These are phyloP conservation scores for Heterotis niloticus DNA, from an alignment of 2,113 vertebrate genomes.

Conservation along the genomic window DNA sequence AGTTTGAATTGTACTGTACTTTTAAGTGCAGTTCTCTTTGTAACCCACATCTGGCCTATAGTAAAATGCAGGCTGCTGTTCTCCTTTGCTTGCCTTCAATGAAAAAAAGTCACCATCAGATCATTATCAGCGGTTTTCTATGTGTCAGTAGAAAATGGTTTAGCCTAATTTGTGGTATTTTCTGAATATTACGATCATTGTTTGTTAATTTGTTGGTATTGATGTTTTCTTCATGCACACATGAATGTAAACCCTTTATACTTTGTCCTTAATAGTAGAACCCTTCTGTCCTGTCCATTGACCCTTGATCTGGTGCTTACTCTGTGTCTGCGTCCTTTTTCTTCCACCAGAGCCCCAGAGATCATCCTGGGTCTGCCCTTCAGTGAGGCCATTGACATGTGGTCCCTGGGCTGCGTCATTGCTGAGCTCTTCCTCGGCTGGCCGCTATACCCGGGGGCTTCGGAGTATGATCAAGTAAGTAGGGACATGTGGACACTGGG, in stretches of 20 bases:
- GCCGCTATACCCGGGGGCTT: slow-evolving; percentile 96
- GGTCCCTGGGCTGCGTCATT: slow-evolving; percentile 96
- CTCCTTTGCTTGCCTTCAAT: too few relatives aligned
- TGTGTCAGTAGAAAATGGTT: too few relatives aligned
- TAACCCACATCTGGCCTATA: too few relatives aligned
- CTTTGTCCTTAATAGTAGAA: background rate
- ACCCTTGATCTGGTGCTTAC: background rate
- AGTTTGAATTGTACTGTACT: too few relatives aligned
- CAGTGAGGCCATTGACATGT: slow-evolving; percentile 99
- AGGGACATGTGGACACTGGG: background rate
- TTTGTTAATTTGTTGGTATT: too few relatives aligned
- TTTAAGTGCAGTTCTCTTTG: too few relatives aligned
- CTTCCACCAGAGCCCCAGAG: slow-evolving; percentile 81
- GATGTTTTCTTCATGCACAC: too few relatives aligned
- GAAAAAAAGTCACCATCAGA: too few relatives aligned
- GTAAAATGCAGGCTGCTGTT: too few relatives aligned
- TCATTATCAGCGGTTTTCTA: too few relatives aligned
- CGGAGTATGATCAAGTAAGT: slow-evolving; percentile 93
- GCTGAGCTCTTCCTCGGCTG: slow-evolving; percentile 96
- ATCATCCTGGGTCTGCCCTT: slow-evolving; percentile 94
- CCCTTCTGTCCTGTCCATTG: background rate
- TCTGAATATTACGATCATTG: too few relatives aligned
- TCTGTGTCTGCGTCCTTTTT: background rate
- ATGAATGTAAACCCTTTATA: background rate
- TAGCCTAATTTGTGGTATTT: too few relatives aligned